phyloP scores from a whole-genome alignment of 1,140 invertebrate genomes.

The Anastrepha ludens region DNA sequence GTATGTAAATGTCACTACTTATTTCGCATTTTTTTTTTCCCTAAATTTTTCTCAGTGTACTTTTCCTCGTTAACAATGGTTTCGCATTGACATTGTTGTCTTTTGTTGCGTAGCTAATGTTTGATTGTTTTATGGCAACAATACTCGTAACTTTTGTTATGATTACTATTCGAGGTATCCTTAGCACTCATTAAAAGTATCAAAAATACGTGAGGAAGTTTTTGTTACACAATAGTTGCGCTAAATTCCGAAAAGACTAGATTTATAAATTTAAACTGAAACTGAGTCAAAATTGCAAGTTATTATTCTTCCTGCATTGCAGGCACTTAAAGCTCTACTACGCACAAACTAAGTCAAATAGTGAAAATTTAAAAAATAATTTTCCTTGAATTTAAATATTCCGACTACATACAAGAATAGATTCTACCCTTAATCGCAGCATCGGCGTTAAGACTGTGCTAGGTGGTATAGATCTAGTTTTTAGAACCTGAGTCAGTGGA shows the following conservation, averaged over 20 bases:
- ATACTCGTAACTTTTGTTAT: conserved; percentile 22
- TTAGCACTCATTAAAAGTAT: conserved; percentile 3
- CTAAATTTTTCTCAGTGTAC: neutral
- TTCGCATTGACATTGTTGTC: neutral
- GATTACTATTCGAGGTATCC: neutral
- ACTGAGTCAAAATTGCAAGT: neutral
- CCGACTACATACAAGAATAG: too few species aligned
- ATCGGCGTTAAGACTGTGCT: too few species aligned
- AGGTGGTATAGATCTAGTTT: too few species aligned
- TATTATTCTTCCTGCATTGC: neutral
- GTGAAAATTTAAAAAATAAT: too few species aligned
- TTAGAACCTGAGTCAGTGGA: too few species aligned
- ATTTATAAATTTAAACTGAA: neutral
- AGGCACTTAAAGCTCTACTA: too few species aligned
- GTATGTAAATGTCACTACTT: too few species aligned
- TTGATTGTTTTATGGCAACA: conserved; percentile 41
- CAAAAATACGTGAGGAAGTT: neutral
- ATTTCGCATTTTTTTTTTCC: neutral
- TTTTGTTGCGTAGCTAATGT: conserved; percentile 11
- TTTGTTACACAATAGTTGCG: neutral
- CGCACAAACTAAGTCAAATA: too few species aligned
- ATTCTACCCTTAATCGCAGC: too few species aligned
- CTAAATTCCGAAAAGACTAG: neutral
- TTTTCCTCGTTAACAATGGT: neutral
- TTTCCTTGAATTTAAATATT: too few species aligned